A percentile compares a stretch with the other conserved stretches of the same genome.
These are phyloP conservation scores for Rhingia campestris DNA, from an alignment of 2,888 invertebrate species.

Conservation along the genomic window DNA sequence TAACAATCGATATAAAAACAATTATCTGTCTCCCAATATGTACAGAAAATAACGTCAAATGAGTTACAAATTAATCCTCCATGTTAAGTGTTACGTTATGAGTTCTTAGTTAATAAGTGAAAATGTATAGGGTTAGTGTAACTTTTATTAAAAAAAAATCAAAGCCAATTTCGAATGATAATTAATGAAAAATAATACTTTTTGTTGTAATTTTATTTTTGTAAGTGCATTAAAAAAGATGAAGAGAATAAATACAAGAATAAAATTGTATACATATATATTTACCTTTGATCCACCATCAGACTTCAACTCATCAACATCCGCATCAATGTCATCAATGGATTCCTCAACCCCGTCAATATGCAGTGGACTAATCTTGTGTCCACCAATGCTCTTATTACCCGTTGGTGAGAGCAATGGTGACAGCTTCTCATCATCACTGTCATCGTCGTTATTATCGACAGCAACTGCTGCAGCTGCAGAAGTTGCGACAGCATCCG, in stretches of 20 bases:
- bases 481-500: slow-evolving; percentile 61
- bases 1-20: too few relatives aligned
- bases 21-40: too few relatives aligned
- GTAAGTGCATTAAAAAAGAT: slow-evolving; percentile 9
- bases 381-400: slow-evolving; percentile 44
- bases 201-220: slow-evolving; percentile 22
- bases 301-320: slow-evolving; percentile 78
- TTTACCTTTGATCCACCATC: slow-evolving; percentile 66
- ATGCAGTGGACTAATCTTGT: slow-evolving; percentile 78
- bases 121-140: slow-evolving; percentile 39
- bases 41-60: neutral
- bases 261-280: neutral
- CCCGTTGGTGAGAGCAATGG: slow-evolving; percentile 85
- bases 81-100: slow-evolving; percentile 34
- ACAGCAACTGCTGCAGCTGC: slow-evolving; percentile 53
- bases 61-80: neutral
- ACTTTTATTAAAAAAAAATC: slow-evolving; percentile 19
- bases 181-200: slow-evolving; percentile 45
- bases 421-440: slow-evolving; percentile 92
- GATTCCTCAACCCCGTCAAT: slow-evolving; percentile 84
- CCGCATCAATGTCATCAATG: slow-evolving; percentile 86
- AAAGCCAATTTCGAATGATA: slow-evolving; percentile 57
- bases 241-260: neutral
- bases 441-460: slow-evolving; percentile 85
- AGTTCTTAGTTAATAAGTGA: slow-evolving; percentile 4